Evolutionary conservation across 2,888 invertebrate genomes (phyloP).

Genomic region (Gastracanthus pulcherrimus): DNA sequence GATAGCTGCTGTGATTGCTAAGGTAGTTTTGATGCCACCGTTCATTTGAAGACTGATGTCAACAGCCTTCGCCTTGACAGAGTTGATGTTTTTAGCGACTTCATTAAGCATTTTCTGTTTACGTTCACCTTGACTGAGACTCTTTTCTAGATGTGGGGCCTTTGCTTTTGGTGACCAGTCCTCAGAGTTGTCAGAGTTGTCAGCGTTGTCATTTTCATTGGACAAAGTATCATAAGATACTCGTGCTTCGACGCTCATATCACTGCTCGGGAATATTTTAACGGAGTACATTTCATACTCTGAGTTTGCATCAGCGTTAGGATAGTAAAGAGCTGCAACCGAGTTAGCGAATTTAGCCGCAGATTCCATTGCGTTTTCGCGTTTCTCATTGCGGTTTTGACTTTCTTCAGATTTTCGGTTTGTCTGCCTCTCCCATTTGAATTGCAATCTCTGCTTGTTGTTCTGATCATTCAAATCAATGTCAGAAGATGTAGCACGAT

Average conservation of each 20-base stretch:
- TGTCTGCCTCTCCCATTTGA: constrained; percentile 25
- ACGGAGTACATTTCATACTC: constrained; percentile 46
- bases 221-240: constrained; percentile 12
- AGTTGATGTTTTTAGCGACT: constrained; percentile 80
- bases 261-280: constrained; percentile 33
- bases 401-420: background rate
- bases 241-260: constrained; percentile 21
- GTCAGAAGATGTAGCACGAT: background rate
- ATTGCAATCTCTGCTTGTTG: constrained; percentile 24
- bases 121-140: constrained; percentile 23
- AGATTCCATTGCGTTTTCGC: constrained; percentile 2
- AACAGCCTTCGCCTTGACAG: constrained; percentile 78
- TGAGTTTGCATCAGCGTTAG: background rate
- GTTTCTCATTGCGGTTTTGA: background rate
- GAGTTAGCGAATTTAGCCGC: background rate
- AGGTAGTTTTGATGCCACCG: constrained; percentile 76
- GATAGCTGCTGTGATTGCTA: constrained; percentile 79
- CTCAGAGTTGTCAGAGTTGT: background rate
- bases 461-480: constrained; percentile 22
- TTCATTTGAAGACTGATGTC: constrained; percentile 81
- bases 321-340: background rate
- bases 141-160: constrained; percentile 31
- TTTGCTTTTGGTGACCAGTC: constrained; percentile 45
- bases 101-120: constrained; percentile 76
- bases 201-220: background rate